Base-by-base conservation (phyloP, 2,797 vertebrate genomes). In the Argya squamiceps region DNA sequence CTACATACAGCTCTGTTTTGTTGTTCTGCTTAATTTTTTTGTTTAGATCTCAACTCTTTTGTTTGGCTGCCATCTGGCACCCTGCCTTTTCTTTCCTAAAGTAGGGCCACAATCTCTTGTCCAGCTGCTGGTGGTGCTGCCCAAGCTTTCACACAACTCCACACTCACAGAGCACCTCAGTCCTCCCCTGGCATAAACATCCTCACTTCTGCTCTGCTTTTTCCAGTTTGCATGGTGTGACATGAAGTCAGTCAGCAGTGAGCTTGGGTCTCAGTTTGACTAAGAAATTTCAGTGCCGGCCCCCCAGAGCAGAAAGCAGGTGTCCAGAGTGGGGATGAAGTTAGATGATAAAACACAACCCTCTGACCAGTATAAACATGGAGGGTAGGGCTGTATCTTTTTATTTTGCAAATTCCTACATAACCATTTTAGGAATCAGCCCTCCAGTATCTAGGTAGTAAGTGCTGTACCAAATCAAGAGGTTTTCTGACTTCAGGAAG, bases 1-100 rank as follows among this genome's bases (percentile, higher is more conserved):
- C 32, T 5, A 1, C 27, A 34, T 11, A 30, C 2, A 7, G 9
- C 12, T 34, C 21, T 13, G 8, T 4, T 26, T 32, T 12, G 12
- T 12, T 92, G 2, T n/a, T 11, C 56, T 70, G 47, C 70, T 60
- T 52, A 80, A 9, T 30, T 69, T 44, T 85, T 92, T 96, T 96
- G 49, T 96, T 96, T 93, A 87, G 94, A 93, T 50, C 78, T 91
- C 19, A 3, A 34, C 76, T 81, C 37, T 78, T 88, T 93, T 95
- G 93, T 80, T 96, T 64, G 4, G 59, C 68, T 95, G 95, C 91
- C 94, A 95, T 94, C 87, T 97, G 96, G 88, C 84, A 65, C 20
- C 68, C 50, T 94, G 96, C 92, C 91, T 96, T 93, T 86, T 64
- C 93, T 92, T 96, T 95, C 93, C 89, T 56, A 93, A 93, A 87